phyloP scores from a whole-genome alignment of 2,797 vertebrate species.

The Phoeniculus purpureus region DNA sequence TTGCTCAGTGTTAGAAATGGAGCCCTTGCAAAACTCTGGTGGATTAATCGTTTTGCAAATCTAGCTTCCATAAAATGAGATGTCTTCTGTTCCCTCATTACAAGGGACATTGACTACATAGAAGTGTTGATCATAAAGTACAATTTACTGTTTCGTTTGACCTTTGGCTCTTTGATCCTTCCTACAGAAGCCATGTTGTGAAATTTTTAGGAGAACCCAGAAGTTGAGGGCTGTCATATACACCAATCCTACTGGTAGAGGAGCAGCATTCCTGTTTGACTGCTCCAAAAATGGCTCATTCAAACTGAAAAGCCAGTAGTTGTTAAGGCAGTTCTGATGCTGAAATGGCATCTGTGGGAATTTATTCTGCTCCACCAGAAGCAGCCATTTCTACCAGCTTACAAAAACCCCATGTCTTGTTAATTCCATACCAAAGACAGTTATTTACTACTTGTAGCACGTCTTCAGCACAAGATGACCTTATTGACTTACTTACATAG shows the following conservation, averaged over 20 bases:
- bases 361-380: background rate
- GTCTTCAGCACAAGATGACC: background rate
- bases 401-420: background rate
- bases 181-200: background rate
- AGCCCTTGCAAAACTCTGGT: conserved; percentile 6
- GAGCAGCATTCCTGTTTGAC: background rate
- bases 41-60: conserved; percentile 56
- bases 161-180: background rate
- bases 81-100: background rate
- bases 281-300: background rate
- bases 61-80: background rate
- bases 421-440: background rate
- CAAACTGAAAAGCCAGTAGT: background rate
- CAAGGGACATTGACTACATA: accelerated
- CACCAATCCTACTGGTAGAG: background rate
- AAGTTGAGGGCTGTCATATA: background rate
- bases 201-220: background rate
- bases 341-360: background rate
- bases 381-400: background rate
- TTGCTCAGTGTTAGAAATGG: conserved; percentile 6
- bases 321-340: background rate
- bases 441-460: background rate
- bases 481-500: background rate
- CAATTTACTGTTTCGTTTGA: background rate
- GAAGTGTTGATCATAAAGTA: background rate